Conservation (phyloP, 2,888 invertebrate genomes). For the Stenurella melanura region DNA sequence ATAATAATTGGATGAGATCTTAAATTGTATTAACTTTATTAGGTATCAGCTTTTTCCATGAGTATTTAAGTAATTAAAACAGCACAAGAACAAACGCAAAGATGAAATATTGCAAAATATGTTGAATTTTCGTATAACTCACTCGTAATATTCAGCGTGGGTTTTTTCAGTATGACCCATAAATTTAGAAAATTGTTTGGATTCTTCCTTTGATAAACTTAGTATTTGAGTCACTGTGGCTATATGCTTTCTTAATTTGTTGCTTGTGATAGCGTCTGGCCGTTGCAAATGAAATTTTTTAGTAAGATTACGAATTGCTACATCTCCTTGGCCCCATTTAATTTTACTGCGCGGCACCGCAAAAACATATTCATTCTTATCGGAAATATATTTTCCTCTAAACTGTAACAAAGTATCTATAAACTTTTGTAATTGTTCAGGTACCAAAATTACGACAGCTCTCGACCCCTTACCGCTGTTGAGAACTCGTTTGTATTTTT, state of each 20-base stretch:
- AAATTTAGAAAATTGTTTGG: no score
- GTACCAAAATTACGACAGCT: conserved; percentile 46
- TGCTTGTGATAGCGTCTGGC: no score
- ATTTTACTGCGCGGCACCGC: no score
- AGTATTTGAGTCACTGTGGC: no score
- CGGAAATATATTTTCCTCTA: conserved; percentile 40
- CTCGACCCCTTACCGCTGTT: conserved; percentile 46
- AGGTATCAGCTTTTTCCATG: no score
- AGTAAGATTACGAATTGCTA: conserved; percentile 39
- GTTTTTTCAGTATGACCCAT: no score
- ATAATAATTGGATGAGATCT: not conserved
- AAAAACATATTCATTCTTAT: conserved; percentile 45
- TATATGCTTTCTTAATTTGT: no score
- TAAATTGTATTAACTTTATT: not conserved
- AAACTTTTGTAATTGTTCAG: conserved; percentile 39
- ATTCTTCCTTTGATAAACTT: no score
- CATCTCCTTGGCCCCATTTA: conserved; percentile 47
- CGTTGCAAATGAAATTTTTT: conserved; percentile 39
- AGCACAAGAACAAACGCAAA: not conserved
- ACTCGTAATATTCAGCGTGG: conserved; percentile 1
- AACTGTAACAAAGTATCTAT: conserved; percentile 39
- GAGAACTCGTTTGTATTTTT: conserved; percentile 34
- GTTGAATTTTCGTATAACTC: conserved; percentile 1
- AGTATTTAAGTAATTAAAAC: no score
- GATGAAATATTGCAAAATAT: conserved; percentile 8